phyloP scores from a whole-genome alignment of 2,888 invertebrate species.

The Eumerus sabulonum region DNA sequence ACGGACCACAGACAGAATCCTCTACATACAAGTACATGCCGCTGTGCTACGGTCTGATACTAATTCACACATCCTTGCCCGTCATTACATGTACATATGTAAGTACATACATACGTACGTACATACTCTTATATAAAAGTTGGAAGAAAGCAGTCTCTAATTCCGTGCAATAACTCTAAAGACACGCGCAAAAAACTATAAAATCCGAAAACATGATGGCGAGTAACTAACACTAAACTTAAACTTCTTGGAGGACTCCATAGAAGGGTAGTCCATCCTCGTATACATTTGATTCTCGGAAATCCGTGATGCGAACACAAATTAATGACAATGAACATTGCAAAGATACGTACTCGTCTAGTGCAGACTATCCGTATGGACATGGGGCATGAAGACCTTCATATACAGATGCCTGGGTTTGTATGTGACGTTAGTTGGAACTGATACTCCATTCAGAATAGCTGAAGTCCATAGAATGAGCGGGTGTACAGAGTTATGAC shows the following conservation, averaged over 20 bases:
- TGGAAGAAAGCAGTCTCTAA: slow-evolving; percentile 2
- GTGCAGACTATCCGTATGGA: background rate
- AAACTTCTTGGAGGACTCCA: slow-evolving; percentile 33
- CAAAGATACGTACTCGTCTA: background rate
- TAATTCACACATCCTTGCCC: slow-evolving; percentile 52
- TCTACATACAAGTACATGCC: slow-evolving; percentile 20
- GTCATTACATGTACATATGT: slow-evolving; percentile 25
- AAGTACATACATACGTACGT: too few relatives aligned
- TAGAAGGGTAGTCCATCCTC: slow-evolving; percentile 16
- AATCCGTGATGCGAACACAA: slow-evolving; percentile 58
- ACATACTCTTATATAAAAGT: too few relatives aligned
- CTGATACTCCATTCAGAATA: too few relatives aligned
- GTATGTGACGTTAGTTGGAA: slow-evolving; percentile 22
- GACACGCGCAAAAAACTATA: slow-evolving; percentile 35
- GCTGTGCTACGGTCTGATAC: slow-evolving; percentile 15
- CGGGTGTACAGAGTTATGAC: slow-evolving; percentile 46
- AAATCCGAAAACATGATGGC: slow-evolving; percentile 33
- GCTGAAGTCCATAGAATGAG: background rate
- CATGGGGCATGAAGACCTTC: background rate
- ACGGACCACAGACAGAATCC: slow-evolving; percentile 42
- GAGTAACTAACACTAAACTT: slow-evolving; percentile 26
- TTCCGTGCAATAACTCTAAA: slow-evolving; percentile 48
- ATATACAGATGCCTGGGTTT: slow-evolving; percentile 4
- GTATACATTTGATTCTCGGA: slow-evolving; percentile 45
- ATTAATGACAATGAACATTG: slow-evolving; percentile 57